These are phyloP conservation scores for Myodes glareolus DNA, from an alignment of 2,113 vertebrate genomes.

Conservation along the genomic window DNA sequence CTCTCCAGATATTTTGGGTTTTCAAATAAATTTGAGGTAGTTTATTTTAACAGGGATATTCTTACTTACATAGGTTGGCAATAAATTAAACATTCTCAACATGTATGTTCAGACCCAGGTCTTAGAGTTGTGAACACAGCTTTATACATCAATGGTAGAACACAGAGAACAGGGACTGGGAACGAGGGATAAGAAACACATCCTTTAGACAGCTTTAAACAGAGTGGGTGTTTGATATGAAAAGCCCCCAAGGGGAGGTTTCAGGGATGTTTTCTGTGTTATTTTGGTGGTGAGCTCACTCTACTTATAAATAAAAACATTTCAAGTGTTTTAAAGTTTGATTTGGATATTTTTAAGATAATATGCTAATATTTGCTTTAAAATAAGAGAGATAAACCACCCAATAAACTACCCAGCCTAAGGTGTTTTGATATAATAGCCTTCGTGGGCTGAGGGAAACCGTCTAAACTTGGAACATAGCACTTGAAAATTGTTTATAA, in stretches of 20 bases:
- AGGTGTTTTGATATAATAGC: background rate
- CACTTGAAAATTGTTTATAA: background rate
- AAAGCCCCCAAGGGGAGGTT: background rate
- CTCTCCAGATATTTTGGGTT: background rate
- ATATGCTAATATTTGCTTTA: background rate
- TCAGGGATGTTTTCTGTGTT: background rate
- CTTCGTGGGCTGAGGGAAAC: background rate
- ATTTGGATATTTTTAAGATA: background rate
- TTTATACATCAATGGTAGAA: background rate
- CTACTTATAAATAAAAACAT: slow-evolving; percentile 1
- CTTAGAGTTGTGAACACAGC: background rate
- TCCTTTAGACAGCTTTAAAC: background rate
- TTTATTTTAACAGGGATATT: slow-evolving; percentile 7
- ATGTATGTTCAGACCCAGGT: background rate
- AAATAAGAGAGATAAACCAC: background rate
- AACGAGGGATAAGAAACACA: background rate
- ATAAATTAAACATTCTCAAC: slow-evolving; percentile 33
- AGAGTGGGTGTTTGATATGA: background rate
- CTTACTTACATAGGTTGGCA: slow-evolving; percentile 30
- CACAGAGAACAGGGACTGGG: background rate
- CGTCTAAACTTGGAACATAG: background rate
- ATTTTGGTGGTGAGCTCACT: background rate
- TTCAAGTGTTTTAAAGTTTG: background rate
- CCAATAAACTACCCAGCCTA: background rate
- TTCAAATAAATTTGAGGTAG: background rate